phyloP scores from a whole-genome alignment of 2,888 invertebrate species.

The Netelia virgata region DNA sequence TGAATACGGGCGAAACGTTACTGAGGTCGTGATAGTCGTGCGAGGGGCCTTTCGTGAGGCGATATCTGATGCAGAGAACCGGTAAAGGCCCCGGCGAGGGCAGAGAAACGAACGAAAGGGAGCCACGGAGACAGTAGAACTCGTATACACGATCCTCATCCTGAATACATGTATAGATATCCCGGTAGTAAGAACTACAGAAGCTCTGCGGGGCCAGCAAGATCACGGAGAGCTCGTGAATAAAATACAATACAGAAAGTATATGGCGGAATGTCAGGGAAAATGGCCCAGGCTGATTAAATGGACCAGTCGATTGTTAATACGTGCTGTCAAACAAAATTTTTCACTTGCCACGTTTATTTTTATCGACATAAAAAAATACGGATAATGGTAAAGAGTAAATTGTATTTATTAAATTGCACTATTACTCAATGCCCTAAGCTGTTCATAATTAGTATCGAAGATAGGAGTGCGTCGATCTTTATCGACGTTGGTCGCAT shows the following conservation, averaged over 20 bases:
- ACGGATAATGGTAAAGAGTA: too few relatives aligned
- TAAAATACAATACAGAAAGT: slow-evolving; percentile 55
- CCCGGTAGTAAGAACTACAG: slow-evolving; percentile 56
- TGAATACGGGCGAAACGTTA: slow-evolving; percentile 35
- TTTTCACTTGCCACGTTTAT: too few relatives aligned
- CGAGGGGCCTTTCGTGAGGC: slow-evolving; percentile 78
- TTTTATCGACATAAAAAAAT: too few relatives aligned
- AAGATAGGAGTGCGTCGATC: too few relatives aligned
- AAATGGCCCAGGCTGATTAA: too few relatives aligned
- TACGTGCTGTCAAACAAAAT: too few relatives aligned
- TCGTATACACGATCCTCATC: slow-evolving; percentile 36
- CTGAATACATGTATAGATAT: neutral
- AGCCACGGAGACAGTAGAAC: slow-evolving; percentile 52
- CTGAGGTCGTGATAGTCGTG: slow-evolving; percentile 64
- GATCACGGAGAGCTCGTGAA: slow-evolving; percentile 55
- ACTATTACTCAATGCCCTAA: too few relatives aligned
- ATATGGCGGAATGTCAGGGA: neutral
- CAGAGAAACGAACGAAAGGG: slow-evolving; percentile 45
- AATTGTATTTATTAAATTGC: too few relatives aligned
- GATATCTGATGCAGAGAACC: slow-evolving; percentile 84
- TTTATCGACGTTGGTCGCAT: too few relatives aligned
- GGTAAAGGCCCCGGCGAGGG: slow-evolving; percentile 79
- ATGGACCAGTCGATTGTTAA: too few relatives aligned
- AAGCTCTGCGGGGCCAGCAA: slow-evolving; percentile 49
- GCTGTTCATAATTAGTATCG: too few relatives aligned